phyloP scores from a whole-genome alignment of 2,797 vertebrate genomes.

The Myotis daubentonii region DNA sequence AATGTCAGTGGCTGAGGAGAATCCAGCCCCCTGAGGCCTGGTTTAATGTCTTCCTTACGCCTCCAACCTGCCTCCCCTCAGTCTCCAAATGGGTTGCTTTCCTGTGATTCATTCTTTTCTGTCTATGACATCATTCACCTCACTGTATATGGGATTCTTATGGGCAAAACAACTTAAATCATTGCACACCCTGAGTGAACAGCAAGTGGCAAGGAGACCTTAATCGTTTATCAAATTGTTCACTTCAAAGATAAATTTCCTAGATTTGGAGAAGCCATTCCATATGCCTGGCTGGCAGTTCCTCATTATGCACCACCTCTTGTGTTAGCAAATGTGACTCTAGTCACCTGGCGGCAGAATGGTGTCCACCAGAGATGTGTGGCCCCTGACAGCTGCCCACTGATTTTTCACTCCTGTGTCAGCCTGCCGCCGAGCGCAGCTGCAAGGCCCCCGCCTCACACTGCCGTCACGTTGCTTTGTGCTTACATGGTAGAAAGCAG shows the following conservation, averaged over 20 bases:
- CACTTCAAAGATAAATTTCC: background rate
- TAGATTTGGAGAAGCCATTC: background rate
- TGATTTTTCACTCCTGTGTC: background rate
- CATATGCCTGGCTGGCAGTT: background rate
- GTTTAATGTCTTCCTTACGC: background rate
- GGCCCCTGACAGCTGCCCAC: background rate
- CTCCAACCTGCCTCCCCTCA: background rate
- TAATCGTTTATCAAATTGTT: background rate
- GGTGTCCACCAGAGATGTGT: background rate
- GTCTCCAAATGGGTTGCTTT: background rate
- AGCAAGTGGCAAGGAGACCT: background rate
- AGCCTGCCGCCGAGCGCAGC: background rate
- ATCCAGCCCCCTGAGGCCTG: background rate
- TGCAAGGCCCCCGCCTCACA: rapidly evolving
- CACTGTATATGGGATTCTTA: background rate
- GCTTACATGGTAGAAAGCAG: background rate
- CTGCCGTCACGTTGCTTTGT: rapidly evolving
- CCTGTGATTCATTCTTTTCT: background rate
- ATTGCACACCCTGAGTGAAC: background rate
- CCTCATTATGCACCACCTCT: background rate
- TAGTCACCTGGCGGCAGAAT: background rate
- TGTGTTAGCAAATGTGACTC: background rate
- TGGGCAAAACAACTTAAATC: background rate
- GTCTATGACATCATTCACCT: background rate
- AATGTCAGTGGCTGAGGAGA: rapidly evolving